A percentile compares a stretch with the other conserved stretches of the same genome.
These are phyloP conservation scores for Callyntrura guangdongensis DNA, from an alignment of 2,888 invertebrate species.

Conservation along the genomic window DNA sequence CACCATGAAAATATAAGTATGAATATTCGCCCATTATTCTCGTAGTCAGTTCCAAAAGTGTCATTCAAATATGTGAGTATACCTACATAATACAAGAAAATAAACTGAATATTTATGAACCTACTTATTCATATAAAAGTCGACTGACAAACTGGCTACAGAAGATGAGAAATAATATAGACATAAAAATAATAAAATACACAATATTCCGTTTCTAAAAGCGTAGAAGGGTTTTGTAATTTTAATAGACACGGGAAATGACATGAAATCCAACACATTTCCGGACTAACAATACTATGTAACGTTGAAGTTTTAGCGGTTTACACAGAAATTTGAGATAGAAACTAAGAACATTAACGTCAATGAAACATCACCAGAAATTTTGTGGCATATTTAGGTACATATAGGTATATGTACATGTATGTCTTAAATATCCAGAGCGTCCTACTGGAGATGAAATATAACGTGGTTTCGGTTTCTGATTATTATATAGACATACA, in stretches of 20 bases:
- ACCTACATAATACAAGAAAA: too few relatives aligned
- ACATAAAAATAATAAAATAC: too few relatives aligned
- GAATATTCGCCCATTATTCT: too few relatives aligned
- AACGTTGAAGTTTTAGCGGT: conserved; percentile 13
- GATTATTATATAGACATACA: too few relatives aligned
- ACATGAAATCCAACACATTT: conserved; percentile 72
- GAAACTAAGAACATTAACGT: background rate
- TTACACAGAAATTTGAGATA: conserved; percentile 31
- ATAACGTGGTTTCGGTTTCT: too few relatives aligned
- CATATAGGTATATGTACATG: too few relatives aligned
- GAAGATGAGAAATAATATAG: too few relatives aligned
- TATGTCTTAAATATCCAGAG: too few relatives aligned
- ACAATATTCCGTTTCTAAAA: background rate
- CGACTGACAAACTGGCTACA: too few relatives aligned
- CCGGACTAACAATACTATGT: background rate
- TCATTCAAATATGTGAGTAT: background rate
- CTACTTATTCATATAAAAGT: too few relatives aligned
- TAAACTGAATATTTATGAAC: too few relatives aligned
- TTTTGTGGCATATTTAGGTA: background rate
- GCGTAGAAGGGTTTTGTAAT: conserved; percentile 10
- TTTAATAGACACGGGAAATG: conserved; percentile 74
- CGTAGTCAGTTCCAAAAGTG: background rate
- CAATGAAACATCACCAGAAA: background rate
- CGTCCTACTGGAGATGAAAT: too few relatives aligned
- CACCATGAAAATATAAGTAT: background rate